Conservation (phyloP, 2,113 vertebrate species). For the Copsychus sechellarum region DNA sequence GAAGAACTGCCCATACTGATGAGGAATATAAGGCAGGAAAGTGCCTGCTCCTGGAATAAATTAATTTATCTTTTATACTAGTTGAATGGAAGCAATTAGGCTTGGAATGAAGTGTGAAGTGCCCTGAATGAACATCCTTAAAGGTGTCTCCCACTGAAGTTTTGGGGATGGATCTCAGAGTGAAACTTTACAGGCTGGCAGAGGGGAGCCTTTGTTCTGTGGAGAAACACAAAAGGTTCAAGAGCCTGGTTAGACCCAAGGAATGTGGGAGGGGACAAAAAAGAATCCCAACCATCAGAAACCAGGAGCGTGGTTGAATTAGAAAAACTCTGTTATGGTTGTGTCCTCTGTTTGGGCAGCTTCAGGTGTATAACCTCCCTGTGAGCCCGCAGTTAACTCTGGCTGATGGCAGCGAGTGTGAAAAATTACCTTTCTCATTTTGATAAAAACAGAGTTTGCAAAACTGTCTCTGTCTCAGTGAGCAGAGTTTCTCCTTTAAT, state of each 20-base stretch:
- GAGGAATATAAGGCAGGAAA: not conserved
- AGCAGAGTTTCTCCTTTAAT: not conserved
- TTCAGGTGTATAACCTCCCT: not conserved
- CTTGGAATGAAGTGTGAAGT: not conserved
- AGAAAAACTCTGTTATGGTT: accelerated
- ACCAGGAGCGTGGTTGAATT: not conserved
- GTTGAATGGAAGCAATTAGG: not conserved
- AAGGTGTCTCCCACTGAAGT: not conserved
- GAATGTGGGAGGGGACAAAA: not conserved
- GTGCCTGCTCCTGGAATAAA: not conserved
- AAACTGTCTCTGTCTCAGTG: not conserved
- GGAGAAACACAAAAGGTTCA: not conserved
- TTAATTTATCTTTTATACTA: not conserved
- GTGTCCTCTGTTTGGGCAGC: not conserved
- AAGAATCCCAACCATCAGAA: not conserved
- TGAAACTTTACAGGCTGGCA: accelerated
- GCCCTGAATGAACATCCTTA: not conserved
- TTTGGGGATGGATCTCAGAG: not conserved
- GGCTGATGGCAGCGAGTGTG: not conserved
- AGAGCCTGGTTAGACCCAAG: not conserved
- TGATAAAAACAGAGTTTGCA: not conserved
- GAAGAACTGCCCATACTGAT: not conserved
- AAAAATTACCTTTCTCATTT: not conserved
- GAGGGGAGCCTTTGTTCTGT: not conserved
- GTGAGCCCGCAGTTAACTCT: not conserved